Evolutionary conservation across 2,797 vertebrate species (phyloP), one percentile per base, ranked within the genome.

Genomic region (Hylomyscus alleni): DNA sequence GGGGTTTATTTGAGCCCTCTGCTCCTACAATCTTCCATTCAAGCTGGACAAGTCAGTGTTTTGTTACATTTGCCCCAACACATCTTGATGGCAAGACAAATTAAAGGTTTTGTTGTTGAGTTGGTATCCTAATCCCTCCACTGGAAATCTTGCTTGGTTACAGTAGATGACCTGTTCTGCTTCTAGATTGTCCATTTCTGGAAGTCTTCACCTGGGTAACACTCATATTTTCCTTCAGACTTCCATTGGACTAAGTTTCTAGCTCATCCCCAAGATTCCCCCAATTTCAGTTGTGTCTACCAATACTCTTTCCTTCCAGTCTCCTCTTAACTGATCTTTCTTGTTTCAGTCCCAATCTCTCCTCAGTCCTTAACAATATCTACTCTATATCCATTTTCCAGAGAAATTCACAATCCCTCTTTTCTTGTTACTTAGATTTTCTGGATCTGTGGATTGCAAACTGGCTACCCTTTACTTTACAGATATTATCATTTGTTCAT

Each of bases 241-340:
- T 72, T 37, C 34, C 34, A 37, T 20, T 72, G 17, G 15, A 72
- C 17, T 37, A 72, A 72, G 17, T 37, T 37, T 37, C 67, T 20
- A 72, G 34, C n/a, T 20, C 17, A 37, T 37, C 17, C 7, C 17
- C 34, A 37, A 72, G 7, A 19, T n/a, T 7, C 2, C 7, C 34
- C 29, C 17, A n/a, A 19, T 37, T 20, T n/a, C 15, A 3, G 1
- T n/a, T 69, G 15, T n/a, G 3, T n/a, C 34, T n/a, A 1, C 7
- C 67, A 72, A 72, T 20, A 20, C 19, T 37, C 17, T 72, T 72
- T 9, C n/a, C 3, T 72, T 72, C 67, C 67, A 37, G 20, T 17
- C 6, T 19, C 1, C 67, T n/a, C 67, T 8, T 72, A 72, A 37
- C 34, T 72, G 67, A 72, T 72, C 6, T 72, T 37, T 37, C 34